A percentile compares a stretch with the other conserved stretches of the same genome.
These are phyloP conservation scores for Trematomus bernacchii DNA, from an alignment of 2,797 vertebrate species.

Conservation along the genomic window DNA sequence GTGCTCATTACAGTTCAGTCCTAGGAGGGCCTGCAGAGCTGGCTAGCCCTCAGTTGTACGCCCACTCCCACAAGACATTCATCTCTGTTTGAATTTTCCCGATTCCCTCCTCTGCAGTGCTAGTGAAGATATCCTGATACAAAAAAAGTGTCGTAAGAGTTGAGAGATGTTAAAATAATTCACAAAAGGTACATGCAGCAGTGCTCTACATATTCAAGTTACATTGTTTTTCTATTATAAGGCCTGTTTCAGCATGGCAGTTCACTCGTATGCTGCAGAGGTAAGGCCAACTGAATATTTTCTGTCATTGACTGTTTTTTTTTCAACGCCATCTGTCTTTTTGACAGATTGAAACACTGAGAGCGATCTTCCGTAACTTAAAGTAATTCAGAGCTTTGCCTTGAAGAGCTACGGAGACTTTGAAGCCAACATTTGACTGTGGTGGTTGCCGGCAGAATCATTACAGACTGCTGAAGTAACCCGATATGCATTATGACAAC, in stretches of 20 bases:
- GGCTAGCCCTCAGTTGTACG: slow-evolving; percentile 29
- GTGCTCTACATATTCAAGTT: not conserved
- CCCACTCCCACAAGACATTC: slow-evolving; percentile 50
- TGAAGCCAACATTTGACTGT: too few relatives aligned
- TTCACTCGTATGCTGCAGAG: too few relatives aligned
- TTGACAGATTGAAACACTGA: too few relatives aligned
- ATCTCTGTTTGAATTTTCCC: slow-evolving; percentile 43
- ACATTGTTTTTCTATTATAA: not conserved
- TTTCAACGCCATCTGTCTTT: too few relatives aligned
- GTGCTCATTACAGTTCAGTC: slow-evolving; percentile 62
- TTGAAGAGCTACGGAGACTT: too few relatives aligned
- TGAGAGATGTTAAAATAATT: slow-evolving; percentile 14
- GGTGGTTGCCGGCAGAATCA: too few relatives aligned
- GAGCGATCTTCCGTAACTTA: too few relatives aligned
- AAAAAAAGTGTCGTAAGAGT: slow-evolving; percentile 20
- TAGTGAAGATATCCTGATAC: slow-evolving; percentile 15
- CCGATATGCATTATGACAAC: too few relatives aligned
- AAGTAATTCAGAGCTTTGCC: too few relatives aligned
- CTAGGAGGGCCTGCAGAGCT: slow-evolving; percentile 30
- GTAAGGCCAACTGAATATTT: too few relatives aligned
- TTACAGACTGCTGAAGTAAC: too few relatives aligned
- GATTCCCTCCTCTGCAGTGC: not conserved
- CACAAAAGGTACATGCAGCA: not conserved
- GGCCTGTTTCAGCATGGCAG: not conserved
- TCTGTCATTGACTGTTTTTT: too few relatives aligned